Evolutionary conservation across 2,797 vertebrate genomes (phyloP).

Genomic region (Myotis myotis): DNA sequence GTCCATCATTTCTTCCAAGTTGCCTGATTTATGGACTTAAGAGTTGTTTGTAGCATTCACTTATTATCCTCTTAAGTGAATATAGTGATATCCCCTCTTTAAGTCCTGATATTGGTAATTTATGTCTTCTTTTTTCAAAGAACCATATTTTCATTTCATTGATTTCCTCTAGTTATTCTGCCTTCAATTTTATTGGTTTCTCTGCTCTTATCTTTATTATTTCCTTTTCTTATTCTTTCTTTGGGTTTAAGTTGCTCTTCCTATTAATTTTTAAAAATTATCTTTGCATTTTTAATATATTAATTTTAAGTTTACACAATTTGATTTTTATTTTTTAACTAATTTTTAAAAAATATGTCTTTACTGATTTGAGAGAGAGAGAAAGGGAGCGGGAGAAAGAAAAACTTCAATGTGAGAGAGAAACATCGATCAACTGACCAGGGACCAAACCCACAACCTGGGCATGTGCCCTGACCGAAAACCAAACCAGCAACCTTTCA

Average conservation of each 20-base stretch:
- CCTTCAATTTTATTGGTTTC: not conserved
- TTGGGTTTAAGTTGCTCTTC: not conserved
- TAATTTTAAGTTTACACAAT: not conserved
- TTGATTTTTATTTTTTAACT: not conserved
- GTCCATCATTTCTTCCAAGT: not conserved
- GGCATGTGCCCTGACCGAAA: too few species aligned
- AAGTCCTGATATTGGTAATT: not conserved
- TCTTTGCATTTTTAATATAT: slow-evolving; percentile 5
- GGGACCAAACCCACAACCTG: not conserved
- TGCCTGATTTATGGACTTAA: not conserved
- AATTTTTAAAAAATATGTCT: not conserved
- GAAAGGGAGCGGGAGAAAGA: not conserved
- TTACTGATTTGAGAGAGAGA: not conserved
- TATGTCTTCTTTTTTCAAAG: not conserved
- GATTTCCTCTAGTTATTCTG: not conserved
- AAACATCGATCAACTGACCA: not conserved
- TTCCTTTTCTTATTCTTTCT: not conserved
- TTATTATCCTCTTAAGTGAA: not conserved
- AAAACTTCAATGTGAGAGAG: not conserved
- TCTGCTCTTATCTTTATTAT: not conserved
- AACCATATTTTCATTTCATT: not conserved
- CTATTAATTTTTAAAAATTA: not conserved
- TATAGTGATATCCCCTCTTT: not conserved
- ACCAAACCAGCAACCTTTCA: not conserved
- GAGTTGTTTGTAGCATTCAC: not conserved